These are phyloP conservation scores for Mastomys natalensis DNA, from an alignment of 2,113 vertebrate species.

Conservation along the genomic window DNA sequence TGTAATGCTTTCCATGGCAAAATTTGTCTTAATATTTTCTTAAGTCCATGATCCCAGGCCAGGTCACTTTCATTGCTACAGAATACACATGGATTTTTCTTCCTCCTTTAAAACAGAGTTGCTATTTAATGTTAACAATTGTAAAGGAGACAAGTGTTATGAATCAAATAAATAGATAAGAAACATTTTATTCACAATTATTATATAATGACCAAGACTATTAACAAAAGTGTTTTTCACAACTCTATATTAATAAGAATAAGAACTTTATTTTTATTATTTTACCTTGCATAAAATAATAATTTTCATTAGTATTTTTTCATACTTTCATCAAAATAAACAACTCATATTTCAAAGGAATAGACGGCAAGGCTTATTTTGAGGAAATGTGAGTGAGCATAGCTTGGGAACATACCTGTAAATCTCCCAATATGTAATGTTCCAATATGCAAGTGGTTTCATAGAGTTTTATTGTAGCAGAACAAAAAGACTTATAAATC, in stretches of 20 bases:
- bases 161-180: background rate
- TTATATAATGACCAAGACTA: background rate
- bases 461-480: background rate
- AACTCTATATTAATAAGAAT: background rate
- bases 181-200: background rate
- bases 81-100: background rate
- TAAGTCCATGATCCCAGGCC: background rate
- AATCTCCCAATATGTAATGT: background rate
- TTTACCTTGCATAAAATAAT: background rate
- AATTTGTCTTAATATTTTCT: background rate
- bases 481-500: background rate
- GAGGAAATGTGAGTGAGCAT: background rate
- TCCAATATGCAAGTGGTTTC: background rate
- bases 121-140: background rate
- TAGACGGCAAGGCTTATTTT: background rate
- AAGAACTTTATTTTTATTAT: background rate
- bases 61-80: background rate
- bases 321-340: background rate
- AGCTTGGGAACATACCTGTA: background rate
- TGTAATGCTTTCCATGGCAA: background rate
- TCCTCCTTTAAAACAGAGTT: background rate
- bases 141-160: background rate
- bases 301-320: background rate
- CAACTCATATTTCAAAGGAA: background rate
- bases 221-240: background rate